A percentile compares a stretch with the other conserved stretches of the same genome.
phyloP scores from a whole-genome alignment of 2,113 vertebrate genomes.

The Nothobranchius furzeri region DNA sequence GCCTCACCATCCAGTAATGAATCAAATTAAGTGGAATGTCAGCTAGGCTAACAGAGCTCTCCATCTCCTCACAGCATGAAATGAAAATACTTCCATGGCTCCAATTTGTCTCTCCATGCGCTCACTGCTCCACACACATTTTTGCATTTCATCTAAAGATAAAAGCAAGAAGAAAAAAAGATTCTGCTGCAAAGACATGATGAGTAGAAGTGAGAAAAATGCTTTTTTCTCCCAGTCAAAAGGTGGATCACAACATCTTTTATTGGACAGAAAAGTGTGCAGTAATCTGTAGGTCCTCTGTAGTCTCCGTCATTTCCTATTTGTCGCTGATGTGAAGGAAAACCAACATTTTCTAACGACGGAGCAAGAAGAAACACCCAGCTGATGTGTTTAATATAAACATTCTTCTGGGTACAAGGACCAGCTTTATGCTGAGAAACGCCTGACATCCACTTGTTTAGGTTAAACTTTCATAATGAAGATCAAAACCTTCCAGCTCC shows the following conservation, averaged over 20 bases:
- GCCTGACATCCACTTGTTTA: no score
- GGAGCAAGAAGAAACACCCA: constrained; percentile 45
- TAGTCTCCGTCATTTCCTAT: constrained; percentile 4
- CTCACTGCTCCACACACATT: constrained; percentile 42
- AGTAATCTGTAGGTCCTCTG: constrained; percentile 15
- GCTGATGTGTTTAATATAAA: constrained; percentile 23
- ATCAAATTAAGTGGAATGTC: constrained; percentile 79
- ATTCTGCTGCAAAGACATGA: constrained; percentile 41
- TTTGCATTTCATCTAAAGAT: constrained; percentile 51
- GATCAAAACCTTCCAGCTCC: no score
- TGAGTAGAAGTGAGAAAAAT: constrained; percentile 17
- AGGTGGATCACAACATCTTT: constrained; percentile 26
- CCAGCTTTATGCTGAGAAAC: no score
- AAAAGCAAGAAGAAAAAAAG: constrained; percentile 19
- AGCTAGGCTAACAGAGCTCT: constrained; percentile 66
- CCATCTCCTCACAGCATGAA: constrained; percentile 65
- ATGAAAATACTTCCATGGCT: constrained; percentile 63
- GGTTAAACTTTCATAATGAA: no score
- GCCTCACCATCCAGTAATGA: constrained; percentile 68
- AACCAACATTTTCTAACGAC: constrained; percentile 39
- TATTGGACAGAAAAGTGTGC: constrained; percentile 56
- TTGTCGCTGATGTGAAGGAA: constrained; percentile 22
- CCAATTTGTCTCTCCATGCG: constrained; percentile 66
- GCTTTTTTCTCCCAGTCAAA: constrained; percentile 34
- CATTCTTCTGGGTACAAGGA: not conserved